phyloP scores from a whole-genome alignment of 1,140 invertebrate genomes.

The Capitella teleta region DNA sequence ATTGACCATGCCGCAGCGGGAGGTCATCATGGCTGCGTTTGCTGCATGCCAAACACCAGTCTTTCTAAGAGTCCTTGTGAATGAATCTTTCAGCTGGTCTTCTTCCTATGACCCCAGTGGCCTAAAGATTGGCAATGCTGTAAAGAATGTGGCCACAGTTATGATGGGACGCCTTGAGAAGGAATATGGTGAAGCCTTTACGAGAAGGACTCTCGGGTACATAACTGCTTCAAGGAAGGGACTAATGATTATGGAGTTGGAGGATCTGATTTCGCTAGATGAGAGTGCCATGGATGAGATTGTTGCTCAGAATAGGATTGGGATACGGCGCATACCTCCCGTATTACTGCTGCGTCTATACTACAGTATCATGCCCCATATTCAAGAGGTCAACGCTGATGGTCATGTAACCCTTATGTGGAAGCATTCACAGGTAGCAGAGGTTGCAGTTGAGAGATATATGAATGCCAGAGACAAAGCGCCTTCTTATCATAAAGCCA shows the following conservation, averaged over 20 bases:
- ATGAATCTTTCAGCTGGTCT: slow-evolving; percentile 1
- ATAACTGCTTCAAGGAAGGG: slow-evolving; percentile 58
- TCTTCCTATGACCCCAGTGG: background rate
- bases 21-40: background rate
- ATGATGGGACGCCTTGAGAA: slow-evolving; percentile 52
- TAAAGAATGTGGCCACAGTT: slow-evolving; percentile 6
- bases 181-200: slow-evolving; percentile 50
- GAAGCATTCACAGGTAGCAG: slow-evolving; percentile 50
- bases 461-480: slow-evolving; percentile 33
- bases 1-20: background rate
- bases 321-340: slow-evolving; percentile 45
- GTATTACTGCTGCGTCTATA: slow-evolving; percentile 57
- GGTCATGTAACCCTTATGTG: slow-evolving; percentile 52
- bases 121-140: background rate
- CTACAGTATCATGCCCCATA: slow-evolving; percentile 53
- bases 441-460: slow-evolving; percentile 50
- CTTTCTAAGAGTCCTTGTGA: background rate
- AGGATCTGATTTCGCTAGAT: slow-evolving; percentile 60
- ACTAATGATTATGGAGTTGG: slow-evolving; percentile 60
- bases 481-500: slow-evolving; percentile 39
- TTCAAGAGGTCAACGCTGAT: slow-evolving; percentile 51
- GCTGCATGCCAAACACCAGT: background rate
- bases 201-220: slow-evolving; percentile 50
- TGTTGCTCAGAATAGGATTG: slow-evolving; percentile 14
- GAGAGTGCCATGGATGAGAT: slow-evolving; percentile 53